Conservation (phyloP, 1,140 invertebrate species). For the Liolophura sinensis region DNA sequence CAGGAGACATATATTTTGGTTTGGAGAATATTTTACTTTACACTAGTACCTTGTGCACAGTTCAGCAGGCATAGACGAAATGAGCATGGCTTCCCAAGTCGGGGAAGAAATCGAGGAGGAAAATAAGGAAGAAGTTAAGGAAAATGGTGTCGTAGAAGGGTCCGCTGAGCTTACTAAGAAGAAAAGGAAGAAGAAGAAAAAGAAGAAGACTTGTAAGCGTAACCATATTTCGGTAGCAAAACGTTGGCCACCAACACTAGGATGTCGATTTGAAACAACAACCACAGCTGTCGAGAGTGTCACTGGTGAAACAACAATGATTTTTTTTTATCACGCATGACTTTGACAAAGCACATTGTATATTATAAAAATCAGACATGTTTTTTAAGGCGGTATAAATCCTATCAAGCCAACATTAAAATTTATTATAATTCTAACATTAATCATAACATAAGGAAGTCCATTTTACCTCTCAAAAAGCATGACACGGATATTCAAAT, state of each 20-base stretch:
- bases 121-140: constrained; percentile 22
- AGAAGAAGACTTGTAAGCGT: constrained; percentile 56
- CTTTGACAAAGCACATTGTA: constrained; percentile 8
- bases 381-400: background rate
- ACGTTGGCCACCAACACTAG: background rate
- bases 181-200: constrained; percentile 61
- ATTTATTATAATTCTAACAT: no score
- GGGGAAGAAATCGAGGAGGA: constrained; percentile 1
- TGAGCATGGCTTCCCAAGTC: background rate
- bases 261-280: background rate
- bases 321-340: background rate
- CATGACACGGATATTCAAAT: no score
- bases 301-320: background rate
- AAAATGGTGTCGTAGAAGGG: constrained; percentile 39
- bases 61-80: no score
- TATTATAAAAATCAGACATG: constrained; percentile 4
- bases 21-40: no score
- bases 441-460: no score
- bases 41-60: no score
- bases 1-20: no score
- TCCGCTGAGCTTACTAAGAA: constrained; percentile 49
- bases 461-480: no score
- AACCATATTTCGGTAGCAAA: background rate
- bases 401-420: no score
- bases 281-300: background rate